Percentiles rank a stretch among this genome's conserved stretches.
phyloP scores from a whole-genome alignment of 2,797 vertebrate genomes.

The Hypotaenidia philippensis region DNA sequence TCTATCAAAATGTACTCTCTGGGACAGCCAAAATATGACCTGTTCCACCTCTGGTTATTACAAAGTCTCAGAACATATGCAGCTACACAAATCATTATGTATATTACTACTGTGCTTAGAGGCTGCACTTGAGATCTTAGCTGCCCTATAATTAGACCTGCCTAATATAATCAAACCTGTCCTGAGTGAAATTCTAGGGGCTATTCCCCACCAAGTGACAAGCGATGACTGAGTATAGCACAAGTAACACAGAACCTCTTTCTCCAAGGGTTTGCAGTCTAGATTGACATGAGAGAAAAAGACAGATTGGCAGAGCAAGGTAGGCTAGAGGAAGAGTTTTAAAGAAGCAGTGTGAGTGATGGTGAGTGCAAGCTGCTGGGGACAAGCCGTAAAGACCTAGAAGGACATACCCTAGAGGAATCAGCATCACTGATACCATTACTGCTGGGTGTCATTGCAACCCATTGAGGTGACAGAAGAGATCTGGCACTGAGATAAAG shows the following conservation, averaged over 20 bases:
- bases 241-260: background rate
- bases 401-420: background rate
- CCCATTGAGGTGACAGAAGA: background rate
- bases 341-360: background rate
- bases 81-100: background rate
- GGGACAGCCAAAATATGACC: background rate
- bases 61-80: background rate
- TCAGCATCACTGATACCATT: background rate
- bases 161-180: background rate
- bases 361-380: background rate
- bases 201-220: background rate
- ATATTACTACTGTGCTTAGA: background rate
- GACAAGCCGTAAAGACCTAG: background rate
- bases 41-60: background rate
- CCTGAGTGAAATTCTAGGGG: background rate
- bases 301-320: background rate
- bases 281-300: background rate
- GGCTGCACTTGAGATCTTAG: background rate
- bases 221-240: background rate
- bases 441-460: background rate
- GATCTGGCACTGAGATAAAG: background rate
- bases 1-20: background rate
- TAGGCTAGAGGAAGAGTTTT: background rate
- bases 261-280: background rate
- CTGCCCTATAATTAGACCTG: background rate